Conservation (phyloP, 2,888 invertebrate genomes). For the Noctua janthe region DNA sequence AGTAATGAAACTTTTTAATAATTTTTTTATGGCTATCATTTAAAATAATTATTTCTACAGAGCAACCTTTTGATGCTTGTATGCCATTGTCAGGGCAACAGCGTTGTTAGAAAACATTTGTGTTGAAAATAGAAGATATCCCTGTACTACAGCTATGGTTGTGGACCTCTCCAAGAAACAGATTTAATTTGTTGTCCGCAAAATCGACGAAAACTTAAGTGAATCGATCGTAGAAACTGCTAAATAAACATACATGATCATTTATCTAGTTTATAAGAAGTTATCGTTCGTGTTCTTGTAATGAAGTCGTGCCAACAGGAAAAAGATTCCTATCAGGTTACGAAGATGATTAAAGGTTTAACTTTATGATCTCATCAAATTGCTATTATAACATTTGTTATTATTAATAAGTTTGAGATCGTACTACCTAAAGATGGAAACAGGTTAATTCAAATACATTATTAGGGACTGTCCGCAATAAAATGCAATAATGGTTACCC, state of each 20-base stretch:
- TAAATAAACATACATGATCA: background rate
- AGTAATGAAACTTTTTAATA: background rate
- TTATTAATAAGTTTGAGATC: background rate
- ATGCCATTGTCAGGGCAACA: no score
- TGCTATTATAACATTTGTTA: background rate
- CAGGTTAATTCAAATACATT: background rate
- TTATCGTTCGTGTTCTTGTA: background rate
- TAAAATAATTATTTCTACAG: no score
- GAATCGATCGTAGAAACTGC: background rate
- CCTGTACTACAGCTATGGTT: no score
- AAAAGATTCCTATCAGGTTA: conserved; percentile 18
- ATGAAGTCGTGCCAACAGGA: conserved; percentile 37
- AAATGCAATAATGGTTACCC: conserved; percentile 7
- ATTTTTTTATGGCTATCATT: background rate
- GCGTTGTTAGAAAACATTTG: no score
- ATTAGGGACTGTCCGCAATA: background rate
- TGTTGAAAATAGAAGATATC: no score
- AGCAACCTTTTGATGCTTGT: no score
- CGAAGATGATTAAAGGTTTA: conserved; percentile 16
- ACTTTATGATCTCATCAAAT: conserved; percentile 43
- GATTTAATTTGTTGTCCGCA: background rate
- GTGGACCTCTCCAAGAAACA: no score
- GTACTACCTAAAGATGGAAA: background rate
- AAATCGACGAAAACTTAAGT: background rate
- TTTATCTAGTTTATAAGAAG: background rate